Conservation (phyloP, 2,888 invertebrate species). For the Heliconius ethilla region DNA sequence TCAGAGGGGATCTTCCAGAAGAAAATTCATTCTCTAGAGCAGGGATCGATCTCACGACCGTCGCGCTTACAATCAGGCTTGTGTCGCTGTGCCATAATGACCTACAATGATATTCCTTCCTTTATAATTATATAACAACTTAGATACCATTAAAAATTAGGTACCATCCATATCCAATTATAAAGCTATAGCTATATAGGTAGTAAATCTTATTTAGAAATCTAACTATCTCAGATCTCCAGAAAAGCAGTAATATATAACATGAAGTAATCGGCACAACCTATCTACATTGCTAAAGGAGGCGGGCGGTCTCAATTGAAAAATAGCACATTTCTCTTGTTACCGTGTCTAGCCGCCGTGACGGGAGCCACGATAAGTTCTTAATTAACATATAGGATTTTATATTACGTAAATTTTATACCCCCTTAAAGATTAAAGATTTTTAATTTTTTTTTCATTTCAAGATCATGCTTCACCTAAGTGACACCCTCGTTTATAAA, state of each 20-base stretch:
- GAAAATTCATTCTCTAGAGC: background rate
- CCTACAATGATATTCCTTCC: background rate
- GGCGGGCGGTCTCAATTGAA: constrained; percentile 49
- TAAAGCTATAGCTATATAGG: too few species aligned
- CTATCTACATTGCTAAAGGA: constrained; percentile 18
- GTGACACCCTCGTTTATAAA: too few species aligned
- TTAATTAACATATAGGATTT: constrained; percentile 9
- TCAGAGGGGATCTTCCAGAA: too few species aligned
- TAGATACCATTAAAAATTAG: too few species aligned
- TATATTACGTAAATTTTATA: background rate
- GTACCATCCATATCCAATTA: constrained; percentile 1
- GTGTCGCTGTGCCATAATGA: background rate
- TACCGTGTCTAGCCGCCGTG: constrained; percentile 70
- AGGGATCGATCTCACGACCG: too few species aligned
- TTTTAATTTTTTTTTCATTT: too few species aligned
- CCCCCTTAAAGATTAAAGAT: background rate
- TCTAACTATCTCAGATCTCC: constrained; percentile 17
- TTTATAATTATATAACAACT: too few species aligned
- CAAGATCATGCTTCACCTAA: too few species aligned
- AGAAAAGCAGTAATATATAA: constrained; percentile 27
- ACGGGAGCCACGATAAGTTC: constrained; percentile 59
- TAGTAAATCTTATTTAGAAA: constrained; percentile 9
- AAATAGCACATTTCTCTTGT: constrained; percentile 59
- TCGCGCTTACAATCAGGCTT: too few species aligned
- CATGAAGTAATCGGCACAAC: constrained; percentile 23